Base-by-base conservation (phyloP, 2,888 invertebrate genomes). In the Leucoptera coffeella region DNA sequence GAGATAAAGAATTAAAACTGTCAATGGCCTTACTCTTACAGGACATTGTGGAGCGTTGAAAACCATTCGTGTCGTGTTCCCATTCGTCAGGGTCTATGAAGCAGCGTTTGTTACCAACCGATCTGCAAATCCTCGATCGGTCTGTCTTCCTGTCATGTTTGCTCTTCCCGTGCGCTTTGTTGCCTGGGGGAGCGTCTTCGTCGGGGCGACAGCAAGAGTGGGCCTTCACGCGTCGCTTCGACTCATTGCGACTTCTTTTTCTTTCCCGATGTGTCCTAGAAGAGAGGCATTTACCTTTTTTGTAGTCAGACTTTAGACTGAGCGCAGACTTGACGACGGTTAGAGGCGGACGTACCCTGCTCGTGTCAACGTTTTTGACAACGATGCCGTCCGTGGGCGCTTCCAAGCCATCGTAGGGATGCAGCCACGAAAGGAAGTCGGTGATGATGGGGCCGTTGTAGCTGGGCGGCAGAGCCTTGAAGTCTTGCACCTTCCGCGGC, bases 391-490 rank as follows among this genome's bases (percentile, higher is more conserved):
- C n/a, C n/a, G n/a, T n/a, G n/a, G n/a, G n/a, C n/a, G n/a, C n/a
- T n/a, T n/a, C n/a, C 23, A 57, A 35, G 8, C 50, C 43, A 30
- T 62, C 65, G 31, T 56, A 72, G 10, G 74, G 75, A 39, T 81
- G 77, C 15, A 82, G 43, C 62, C 82, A 80, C 15, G 78, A 74
- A 25, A 82, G 76, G 31, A 82, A 64, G 38, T 82, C 82, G 15
- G 78, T 78, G 34, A 82, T 80, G 9, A 81, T 75, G 0, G 82
- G 82, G 9, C 82, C 82, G 21, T 57, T 73, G 36, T 79, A 78
- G 9, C 9, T 6, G 9, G 17, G 6, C 17, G 9, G 9, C 17
- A 9, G 9, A 17, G 9, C 17, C n/a, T n/a, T n/a, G n/a, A n/a
- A n/a, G n/a, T n/a, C n/a, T n/a, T n/a, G n/a, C n/a, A n/a, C n/a